A percentile compares a stretch with the other conserved stretches of the same genome.
Evolutionary conservation across 2,888 invertebrate genomes (phyloP).

Genomic region (Phaedon cochleariae): DNA sequence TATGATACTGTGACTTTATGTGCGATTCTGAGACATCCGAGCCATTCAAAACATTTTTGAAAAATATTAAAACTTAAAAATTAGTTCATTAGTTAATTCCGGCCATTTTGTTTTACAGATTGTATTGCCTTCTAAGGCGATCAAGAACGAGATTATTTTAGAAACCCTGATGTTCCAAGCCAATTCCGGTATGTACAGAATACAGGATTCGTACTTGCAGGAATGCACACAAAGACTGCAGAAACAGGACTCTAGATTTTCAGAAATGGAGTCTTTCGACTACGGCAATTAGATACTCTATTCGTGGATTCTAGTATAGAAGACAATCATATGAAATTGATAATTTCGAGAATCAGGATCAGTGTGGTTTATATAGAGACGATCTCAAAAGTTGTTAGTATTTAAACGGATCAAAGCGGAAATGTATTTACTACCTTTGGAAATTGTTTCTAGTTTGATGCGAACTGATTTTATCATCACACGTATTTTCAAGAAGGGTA

Average conservation of each 20-base stretch:
- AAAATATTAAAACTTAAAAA: no score
- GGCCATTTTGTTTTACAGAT: constrained; percentile 68
- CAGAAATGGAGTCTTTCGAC: constrained; percentile 84
- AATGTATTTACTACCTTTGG: no score
- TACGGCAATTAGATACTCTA: constrained; percentile 60
- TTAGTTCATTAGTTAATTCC: neutral
- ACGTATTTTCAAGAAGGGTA: no score
- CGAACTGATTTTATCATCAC: no score
- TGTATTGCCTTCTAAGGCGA: constrained; percentile 90
- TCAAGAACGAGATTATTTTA: constrained; percentile 89
- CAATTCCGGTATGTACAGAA: constrained; percentile 90
- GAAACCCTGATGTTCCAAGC: constrained; percentile 94
- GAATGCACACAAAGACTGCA: constrained; percentile 87
- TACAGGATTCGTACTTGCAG: constrained; percentile 87
- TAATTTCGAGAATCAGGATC: constrained; percentile 8
- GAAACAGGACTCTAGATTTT: constrained; percentile 88
- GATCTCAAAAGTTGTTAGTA: neutral
- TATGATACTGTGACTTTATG: no score
- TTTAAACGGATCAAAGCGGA: no score
- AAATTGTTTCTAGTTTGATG: no score
- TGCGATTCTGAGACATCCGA: no score
- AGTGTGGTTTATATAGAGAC: neutral
- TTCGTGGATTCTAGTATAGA: constrained; percentile 42
- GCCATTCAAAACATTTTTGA: no score
- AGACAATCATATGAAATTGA: constrained; percentile 52